A percentile compares a stretch with the other conserved stretches of the same genome.
Evolutionary conservation across 2,113 vertebrate genomes (phyloP).

Genomic region (Choloepus hoffmanni): DNA sequence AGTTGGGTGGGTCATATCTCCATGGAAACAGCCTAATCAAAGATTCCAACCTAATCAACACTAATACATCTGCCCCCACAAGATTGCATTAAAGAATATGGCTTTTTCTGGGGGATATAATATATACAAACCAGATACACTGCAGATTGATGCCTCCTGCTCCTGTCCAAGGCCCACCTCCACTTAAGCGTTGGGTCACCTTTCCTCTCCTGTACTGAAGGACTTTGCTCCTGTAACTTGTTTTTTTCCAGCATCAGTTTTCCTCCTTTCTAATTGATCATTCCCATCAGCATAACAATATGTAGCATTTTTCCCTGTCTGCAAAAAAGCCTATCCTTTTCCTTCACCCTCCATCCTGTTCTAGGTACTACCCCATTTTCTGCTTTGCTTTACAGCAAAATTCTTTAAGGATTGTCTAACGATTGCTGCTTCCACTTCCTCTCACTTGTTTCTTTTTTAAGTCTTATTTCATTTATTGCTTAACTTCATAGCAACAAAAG

Average conservation of each 20-base stretch:
- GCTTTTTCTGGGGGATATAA: too few relatives aligned
- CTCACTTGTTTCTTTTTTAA: conserved; percentile 41
- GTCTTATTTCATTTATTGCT: conserved; percentile 45
- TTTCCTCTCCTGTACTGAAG: background rate
- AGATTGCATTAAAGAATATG: too few relatives aligned
- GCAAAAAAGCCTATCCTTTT: background rate
- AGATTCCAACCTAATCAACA: too few relatives aligned
- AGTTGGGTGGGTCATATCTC: too few relatives aligned
- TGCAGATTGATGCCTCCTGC: too few relatives aligned
- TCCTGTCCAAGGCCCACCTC: background rate
- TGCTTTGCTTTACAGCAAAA: background rate
- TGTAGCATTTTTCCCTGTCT: background rate
- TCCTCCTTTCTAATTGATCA: background rate
- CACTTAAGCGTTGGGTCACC: background rate
- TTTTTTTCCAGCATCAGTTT: background rate
- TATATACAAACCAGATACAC: too few relatives aligned
- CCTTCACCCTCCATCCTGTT: background rate
- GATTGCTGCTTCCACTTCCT: background rate
- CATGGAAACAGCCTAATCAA: too few relatives aligned
- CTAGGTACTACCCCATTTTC: background rate
- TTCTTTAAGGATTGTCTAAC: conserved; percentile 55
- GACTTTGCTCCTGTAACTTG: background rate
- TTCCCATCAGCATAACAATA: background rate
- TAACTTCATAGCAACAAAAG: conserved; percentile 46
- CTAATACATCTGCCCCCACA: too few relatives aligned